A percentile compares a stretch with the other conserved stretches of the same genome.
Evolutionary conservation across 2,888 invertebrate species (phyloP).

Genomic region (Tiphia femorata): DNA sequence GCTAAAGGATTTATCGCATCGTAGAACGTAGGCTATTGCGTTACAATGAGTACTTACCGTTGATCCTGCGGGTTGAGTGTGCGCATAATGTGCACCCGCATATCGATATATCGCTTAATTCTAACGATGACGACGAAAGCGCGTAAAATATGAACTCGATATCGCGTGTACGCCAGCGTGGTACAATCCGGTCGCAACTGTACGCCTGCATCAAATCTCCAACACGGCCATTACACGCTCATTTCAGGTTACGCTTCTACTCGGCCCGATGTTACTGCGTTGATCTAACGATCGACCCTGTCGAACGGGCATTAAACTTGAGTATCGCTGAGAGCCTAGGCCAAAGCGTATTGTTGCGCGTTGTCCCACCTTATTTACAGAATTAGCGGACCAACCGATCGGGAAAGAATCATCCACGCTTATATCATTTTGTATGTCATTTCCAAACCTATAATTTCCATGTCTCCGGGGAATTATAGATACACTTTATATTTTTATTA

Average conservation of each 20-base stretch:
- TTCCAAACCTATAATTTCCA: no score
- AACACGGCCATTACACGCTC: conserved; percentile 56
- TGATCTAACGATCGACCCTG: conserved; percentile 41
- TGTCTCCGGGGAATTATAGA: no score
- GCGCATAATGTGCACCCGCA: conserved; percentile 29
- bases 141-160: conserved; percentile 58
- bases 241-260: conserved; percentile 54
- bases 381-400: conserved; percentile 20
- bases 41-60: no score
- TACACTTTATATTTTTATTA: no score
- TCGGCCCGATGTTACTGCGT: conserved; percentile 48
- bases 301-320: conserved; percentile 38
- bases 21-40: no score
- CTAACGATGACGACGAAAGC: conserved; percentile 50
- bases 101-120: conserved; percentile 60
- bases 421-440: no score
- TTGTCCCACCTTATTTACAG: conserved; percentile 36
- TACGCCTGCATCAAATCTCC: conserved; percentile 51
- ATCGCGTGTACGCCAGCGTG: conserved; percentile 42
- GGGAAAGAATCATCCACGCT: neutral
- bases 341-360: conserved; percentile 17
- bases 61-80: no score
- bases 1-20: no score
- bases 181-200: conserved; percentile 34
- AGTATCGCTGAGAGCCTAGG: conserved; percentile 29